Evolutionary conservation across 2,113 vertebrate genomes (phyloP), one percentile per base, ranked within the genome.

Genomic region (Oophaga pumilio): DNA sequence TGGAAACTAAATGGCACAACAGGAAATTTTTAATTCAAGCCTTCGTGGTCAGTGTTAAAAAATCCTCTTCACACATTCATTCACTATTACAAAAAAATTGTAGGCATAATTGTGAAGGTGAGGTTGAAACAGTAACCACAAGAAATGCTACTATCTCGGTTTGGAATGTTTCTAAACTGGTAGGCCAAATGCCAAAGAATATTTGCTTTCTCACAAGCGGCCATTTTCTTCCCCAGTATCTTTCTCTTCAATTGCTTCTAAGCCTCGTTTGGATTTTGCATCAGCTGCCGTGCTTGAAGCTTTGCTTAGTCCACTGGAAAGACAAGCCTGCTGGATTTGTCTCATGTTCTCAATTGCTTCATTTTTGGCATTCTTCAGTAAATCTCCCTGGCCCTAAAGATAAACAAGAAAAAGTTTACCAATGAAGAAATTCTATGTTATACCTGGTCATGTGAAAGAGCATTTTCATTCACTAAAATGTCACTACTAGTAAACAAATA

Each of bases 291-390:
- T 89, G 0, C 91, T 90, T 28, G 92, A 90, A 3, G 90, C 2
- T 89, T 92, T 94, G 90, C 95, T 95, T 92, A 99, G 94, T 85
- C 97, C 97, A 0, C 96, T 98, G 0, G 97, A 96, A 90, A 97
- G 94, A 53, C 97, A 97, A 0, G 97, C 98, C 93, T 98, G 93
- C 66, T 98, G 97, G 91, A 99, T 95, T 94, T 99, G 98, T 92
- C 97, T 96, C 94, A 99, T 94, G 87, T 97, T 96, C 76, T 99
- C 98, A 91, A 97, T 80, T 53, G 97, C 96, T 89, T 99, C 98
- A 0, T 94, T 95, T 95, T 97, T 99, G 71, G 98, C 98, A 0
- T 95, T 96, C 49, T 96, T 98, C 91, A 99, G 84, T 89, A 99
- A 94, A 89, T 99, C 98, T 43, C 96, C 95, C 93, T 99, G 98